These are phyloP conservation scores for Tipula lateralis DNA, from an alignment of 2,888 invertebrate species.

Conservation along the genomic window DNA sequence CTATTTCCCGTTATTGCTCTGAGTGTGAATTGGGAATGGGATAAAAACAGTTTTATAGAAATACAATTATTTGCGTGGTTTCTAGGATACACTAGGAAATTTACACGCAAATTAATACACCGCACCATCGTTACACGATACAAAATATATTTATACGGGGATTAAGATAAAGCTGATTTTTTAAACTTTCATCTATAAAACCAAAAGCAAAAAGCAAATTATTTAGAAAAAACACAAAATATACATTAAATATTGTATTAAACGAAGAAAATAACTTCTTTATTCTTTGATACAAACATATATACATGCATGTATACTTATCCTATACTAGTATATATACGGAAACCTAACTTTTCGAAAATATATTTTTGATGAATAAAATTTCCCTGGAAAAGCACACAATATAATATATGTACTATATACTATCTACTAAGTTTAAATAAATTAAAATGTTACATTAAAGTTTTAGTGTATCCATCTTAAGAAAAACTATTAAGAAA, in stretches of 20 bases:
- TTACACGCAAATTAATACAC: too few species aligned
- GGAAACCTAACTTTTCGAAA: background rate
- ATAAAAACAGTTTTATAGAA: too few species aligned
- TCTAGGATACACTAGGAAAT: too few species aligned
- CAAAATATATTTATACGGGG: too few species aligned
- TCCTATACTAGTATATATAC: background rate
- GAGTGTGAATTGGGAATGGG: too few species aligned
- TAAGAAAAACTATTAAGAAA: slow-evolving; percentile 14
- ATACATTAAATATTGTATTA: background rate
- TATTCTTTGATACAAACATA: background rate
- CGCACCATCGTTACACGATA: too few species aligned
- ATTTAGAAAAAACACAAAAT: background rate
- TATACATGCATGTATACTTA: background rate
- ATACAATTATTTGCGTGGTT: too few species aligned
- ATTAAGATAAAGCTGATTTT: too few species aligned
- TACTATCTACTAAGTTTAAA: background rate
- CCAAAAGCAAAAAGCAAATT: background rate
- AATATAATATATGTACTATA: too few species aligned
- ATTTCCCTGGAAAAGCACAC: background rate
- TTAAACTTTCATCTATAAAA: background rate
- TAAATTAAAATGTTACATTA: background rate
- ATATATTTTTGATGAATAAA: background rate
- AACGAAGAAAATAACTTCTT: background rate
- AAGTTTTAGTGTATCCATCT: background rate
- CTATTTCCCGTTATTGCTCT: too few species aligned